Conservation (phyloP, 2,888 invertebrate species). For the Tetranychus piercei region DNA sequence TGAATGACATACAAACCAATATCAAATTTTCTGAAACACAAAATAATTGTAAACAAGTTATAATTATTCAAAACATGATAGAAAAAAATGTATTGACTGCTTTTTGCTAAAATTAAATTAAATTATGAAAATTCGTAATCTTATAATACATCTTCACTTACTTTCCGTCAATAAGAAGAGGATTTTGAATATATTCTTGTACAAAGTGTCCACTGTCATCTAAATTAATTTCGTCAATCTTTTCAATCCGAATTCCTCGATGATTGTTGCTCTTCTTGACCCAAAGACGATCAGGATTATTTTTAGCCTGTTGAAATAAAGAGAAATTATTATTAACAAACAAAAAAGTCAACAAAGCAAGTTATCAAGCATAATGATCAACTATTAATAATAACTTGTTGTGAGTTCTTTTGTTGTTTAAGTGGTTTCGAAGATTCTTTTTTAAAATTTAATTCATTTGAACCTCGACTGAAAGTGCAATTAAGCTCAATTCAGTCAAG, state of each 20-base stretch:
- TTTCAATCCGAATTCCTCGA: conserved; percentile 58
- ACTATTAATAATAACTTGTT: background rate
- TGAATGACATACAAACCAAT: conserved; percentile 82
- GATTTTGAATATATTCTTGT: conserved; percentile 72
- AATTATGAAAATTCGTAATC: too few species aligned
- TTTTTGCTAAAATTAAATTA: too few species aligned
- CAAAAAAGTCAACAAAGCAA: background rate
- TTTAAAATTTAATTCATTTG: background rate
- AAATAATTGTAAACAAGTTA: background rate
- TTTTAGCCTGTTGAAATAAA: conserved; percentile 34
- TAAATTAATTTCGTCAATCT: conserved; percentile 50
- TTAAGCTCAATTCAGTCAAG: background rate
- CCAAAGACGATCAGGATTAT: conserved; percentile 53
- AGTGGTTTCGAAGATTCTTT: too few species aligned
- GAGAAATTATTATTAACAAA: background rate
- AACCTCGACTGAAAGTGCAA: background rate
- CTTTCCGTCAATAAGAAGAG: conserved; percentile 70
- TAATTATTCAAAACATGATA: background rate
- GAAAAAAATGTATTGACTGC: background rate
- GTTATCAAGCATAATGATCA: background rate
- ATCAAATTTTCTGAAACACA: conserved; percentile 55
- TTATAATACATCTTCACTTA: conserved; percentile 23
- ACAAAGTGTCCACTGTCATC: conserved; percentile 55
- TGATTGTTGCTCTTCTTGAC: conserved; percentile 83
- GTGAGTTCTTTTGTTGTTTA: background rate